These are phyloP conservation scores for Julus scandinavius DNA, from an alignment of 2,888 invertebrate genomes.

Conservation along the genomic window DNA sequence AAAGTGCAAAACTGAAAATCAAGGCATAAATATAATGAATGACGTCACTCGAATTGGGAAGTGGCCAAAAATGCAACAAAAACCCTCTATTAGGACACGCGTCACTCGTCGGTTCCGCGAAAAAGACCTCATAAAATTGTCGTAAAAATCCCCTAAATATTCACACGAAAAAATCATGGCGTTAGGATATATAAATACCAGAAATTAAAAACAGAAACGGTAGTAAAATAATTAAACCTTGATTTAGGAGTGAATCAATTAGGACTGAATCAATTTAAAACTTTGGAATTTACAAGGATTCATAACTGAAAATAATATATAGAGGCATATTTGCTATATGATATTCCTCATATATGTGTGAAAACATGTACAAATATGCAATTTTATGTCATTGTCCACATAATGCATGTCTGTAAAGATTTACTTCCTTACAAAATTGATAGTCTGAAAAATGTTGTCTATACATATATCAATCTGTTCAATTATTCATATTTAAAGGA, in stretches of 20 bases:
- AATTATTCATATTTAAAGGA: background rate
- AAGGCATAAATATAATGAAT: background rate
- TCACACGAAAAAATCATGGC: background rate
- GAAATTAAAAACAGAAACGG: background rate
- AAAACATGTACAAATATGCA: too few species aligned
- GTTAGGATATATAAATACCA: background rate
- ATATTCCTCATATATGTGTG: too few species aligned
- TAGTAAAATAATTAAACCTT: background rate
- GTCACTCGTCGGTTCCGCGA: background rate
- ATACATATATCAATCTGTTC: background rate
- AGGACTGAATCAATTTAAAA: background rate
- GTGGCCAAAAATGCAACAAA: background rate
- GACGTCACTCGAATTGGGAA: background rate
- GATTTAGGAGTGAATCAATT: background rate
- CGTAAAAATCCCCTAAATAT: background rate
- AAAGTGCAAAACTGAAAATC: constrained; percentile 1
- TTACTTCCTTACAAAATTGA: too few species aligned
- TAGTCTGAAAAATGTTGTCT: too few species aligned
- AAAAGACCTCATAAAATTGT: background rate
- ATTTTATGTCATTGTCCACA: too few species aligned
- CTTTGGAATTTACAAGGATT: background rate
- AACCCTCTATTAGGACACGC: background rate
- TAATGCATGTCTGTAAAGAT: too few species aligned
- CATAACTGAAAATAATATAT: background rate
- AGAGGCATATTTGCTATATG: background rate